phyloP scores from a whole-genome alignment of 1,140 invertebrate species.

The Triops longicaudatus region DNA sequence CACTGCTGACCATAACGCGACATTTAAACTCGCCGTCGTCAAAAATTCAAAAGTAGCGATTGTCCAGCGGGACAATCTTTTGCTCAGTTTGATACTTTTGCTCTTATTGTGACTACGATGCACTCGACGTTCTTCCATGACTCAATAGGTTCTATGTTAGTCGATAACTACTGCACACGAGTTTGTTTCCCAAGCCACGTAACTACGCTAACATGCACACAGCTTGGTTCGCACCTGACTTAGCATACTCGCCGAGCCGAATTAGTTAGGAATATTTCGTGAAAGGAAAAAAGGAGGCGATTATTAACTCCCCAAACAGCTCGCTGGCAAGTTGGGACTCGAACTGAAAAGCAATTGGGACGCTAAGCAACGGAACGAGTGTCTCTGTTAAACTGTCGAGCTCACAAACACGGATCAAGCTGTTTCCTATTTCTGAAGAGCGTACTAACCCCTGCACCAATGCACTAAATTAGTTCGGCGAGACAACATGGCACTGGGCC shows the following conservation, averaged over 20 bases:
- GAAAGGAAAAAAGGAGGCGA: too few species aligned
- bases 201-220: neutral
- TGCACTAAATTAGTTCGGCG: constrained; percentile 5
- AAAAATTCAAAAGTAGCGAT: neutral
- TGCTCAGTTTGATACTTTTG: neutral
- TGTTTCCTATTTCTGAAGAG: constrained; percentile 15
- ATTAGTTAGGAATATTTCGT: too few species aligned
- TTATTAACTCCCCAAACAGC: too few species aligned
- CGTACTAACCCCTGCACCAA: neutral
- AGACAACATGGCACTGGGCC: neutral
- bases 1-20: neutral
- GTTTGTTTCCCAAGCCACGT: neutral
- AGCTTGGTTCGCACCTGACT: neutral
- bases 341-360: neutral
- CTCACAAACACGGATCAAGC: constrained; percentile 2
- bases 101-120: neutral
- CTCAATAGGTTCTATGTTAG: neutral
- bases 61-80: neutral
- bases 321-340: too few species aligned
- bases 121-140: neutral
- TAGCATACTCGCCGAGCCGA: neutral
- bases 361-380: neutral
- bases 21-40: neutral
- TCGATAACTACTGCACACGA: neutral
- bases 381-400: neutral